phyloP scores from a whole-genome alignment of 2,797 vertebrate species.

The Onychomys torridus region DNA sequence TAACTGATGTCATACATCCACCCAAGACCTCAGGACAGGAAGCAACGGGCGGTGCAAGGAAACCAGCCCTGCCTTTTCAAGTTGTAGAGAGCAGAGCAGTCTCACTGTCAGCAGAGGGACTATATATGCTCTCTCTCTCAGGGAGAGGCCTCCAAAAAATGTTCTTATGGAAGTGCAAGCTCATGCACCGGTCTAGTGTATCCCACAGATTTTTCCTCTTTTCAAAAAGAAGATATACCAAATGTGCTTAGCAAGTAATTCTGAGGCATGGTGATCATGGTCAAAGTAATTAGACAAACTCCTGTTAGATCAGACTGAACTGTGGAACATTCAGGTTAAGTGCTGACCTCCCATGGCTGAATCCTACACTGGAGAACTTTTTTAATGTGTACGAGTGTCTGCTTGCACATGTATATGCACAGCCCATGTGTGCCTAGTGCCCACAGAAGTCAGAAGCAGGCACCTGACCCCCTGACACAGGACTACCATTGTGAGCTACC shows the following conservation, averaged over 20 bases:
- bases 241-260: background rate
- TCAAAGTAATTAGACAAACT: background rate
- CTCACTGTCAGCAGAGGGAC: background rate
- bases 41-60: conserved; percentile 57
- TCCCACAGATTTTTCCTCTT: background rate
- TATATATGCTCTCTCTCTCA: background rate
- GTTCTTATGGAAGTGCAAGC: background rate
- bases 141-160: background rate
- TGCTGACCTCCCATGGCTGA: background rate
- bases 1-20: background rate
- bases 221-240: background rate
- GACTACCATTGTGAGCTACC: background rate
- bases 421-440: background rate
- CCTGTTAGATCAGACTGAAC: background rate
- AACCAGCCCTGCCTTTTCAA: background rate
- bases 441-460: background rate
- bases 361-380: background rate
- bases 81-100: background rate
- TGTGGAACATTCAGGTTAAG: background rate
- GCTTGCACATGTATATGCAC: background rate
- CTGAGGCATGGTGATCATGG: background rate
- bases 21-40: background rate
- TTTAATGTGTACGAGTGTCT: background rate
- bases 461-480: background rate
- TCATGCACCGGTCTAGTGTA: background rate